Evolutionary conservation across 2,797 vertebrate genomes (phyloP).

Genomic region (Chaetophractus vellerosus): DNA sequence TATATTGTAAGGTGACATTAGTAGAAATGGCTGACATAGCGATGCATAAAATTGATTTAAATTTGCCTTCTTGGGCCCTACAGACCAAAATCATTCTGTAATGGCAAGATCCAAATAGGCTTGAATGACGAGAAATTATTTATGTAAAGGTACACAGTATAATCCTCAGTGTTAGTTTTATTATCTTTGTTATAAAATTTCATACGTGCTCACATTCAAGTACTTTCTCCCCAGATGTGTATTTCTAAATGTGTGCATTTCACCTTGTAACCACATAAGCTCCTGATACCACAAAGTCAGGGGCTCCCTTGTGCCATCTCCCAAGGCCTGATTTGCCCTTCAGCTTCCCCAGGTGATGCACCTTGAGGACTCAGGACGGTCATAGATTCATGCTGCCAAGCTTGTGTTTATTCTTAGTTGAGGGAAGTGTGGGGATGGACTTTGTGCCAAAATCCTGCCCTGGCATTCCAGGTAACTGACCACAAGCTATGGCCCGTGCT

Average conservation of each 20-base stretch:
- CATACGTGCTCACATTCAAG: not conserved
- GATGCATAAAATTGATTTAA: not conserved
- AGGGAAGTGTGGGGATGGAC: not conserved
- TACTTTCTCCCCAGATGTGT: not conserved
- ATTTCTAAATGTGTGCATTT: conserved; percentile 11
- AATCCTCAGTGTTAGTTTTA: not conserved
- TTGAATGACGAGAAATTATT: not conserved
- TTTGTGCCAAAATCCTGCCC: conserved; percentile 27
- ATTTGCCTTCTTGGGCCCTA: not conserved
- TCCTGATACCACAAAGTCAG: no score
- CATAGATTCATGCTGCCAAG: not conserved
- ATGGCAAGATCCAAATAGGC: not conserved
- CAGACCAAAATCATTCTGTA: not conserved
- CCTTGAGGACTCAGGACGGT: not conserved
- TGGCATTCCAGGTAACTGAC: conserved; percentile 50
- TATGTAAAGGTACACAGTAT: not conserved
- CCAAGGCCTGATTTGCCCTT: not conserved
- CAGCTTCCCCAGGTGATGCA: not conserved
- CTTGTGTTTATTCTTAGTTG: conserved; percentile 40
- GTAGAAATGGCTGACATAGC: not conserved
- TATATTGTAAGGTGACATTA: not conserved
- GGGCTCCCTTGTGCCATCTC: not conserved
- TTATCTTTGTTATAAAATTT: conserved; percentile 3
- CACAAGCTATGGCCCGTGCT: not conserved
- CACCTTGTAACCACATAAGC: not conserved